A percentile compares a stretch with the other conserved stretches of the same genome.
Conservation (phyloP, 2,888 invertebrate species). For the Craniophora ligustri region DNA sequence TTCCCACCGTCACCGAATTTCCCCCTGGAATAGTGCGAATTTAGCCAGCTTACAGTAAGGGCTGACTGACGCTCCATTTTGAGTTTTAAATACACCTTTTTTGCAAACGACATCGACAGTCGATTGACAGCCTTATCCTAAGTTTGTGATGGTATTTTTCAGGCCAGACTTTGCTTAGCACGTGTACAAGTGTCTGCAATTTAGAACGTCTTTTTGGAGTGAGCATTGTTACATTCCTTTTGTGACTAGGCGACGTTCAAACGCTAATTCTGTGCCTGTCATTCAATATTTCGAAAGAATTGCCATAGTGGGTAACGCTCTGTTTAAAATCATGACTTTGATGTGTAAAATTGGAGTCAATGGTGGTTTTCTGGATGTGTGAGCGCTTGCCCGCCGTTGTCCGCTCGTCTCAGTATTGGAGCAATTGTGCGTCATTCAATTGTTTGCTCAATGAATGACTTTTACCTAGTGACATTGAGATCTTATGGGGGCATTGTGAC, state of each 20-base stretch:
- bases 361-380: conserved; percentile 26
- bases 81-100: conserved; percentile 72
- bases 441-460: conserved; percentile 20
- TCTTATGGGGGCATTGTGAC: conserved; percentile 21
- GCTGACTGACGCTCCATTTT: conserved; percentile 68
- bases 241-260: conserved; percentile 27
- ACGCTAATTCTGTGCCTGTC: conserved; percentile 36
- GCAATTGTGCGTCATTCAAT: conserved; percentile 25
- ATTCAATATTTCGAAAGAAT: conserved; percentile 28
- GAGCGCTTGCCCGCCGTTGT: conserved; percentile 25
- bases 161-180: conserved; percentile 74
- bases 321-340: conserved; percentile 47
- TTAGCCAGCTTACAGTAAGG: conserved; percentile 63
- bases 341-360: conserved; percentile 49
- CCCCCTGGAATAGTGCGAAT: conserved; percentile 68
- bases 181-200: conserved; percentile 63
- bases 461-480: conserved; percentile 31
- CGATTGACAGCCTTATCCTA: conserved; percentile 75
- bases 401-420: conserved; percentile 30
- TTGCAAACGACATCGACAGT: conserved; percentile 42
- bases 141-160: conserved; percentile 63
- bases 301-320: conserved; percentile 16
- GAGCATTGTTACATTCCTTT: conserved; percentile 55
- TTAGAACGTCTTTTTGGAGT: conserved; percentile 63
- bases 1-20: conserved; percentile 55